Conservation (phyloP, 1,140 invertebrate species). For the Drosophila ficusphila region DNA sequence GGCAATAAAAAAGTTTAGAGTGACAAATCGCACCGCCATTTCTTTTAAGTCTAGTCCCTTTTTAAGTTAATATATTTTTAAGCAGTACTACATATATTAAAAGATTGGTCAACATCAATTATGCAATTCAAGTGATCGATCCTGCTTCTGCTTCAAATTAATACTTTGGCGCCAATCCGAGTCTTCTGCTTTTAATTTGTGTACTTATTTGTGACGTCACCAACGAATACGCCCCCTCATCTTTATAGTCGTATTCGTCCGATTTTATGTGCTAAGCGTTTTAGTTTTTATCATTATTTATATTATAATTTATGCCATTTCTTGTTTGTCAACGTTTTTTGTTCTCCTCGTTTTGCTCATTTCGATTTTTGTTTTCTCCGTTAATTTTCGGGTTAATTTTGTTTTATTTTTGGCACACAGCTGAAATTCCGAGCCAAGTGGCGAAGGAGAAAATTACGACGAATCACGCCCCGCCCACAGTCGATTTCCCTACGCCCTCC, state of each 20-base stretch:
- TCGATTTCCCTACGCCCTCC: conserved; percentile 1
- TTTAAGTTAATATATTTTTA: too few relatives aligned
- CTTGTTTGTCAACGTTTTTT: conserved; percentile 66
- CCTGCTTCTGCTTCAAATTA: not conserved
- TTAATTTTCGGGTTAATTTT: conserved; percentile 27
- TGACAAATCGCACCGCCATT: too few relatives aligned
- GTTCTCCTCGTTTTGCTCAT: conserved; percentile 7
- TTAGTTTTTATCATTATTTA: conserved; percentile 63
- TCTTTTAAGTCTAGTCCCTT: too few relatives aligned
- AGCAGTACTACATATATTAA: too few relatives aligned
- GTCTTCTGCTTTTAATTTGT: not conserved
- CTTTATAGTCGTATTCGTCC: not conserved
- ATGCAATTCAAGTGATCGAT: too few relatives aligned
- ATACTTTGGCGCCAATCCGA: conserved; percentile 39
- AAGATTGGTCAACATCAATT: not conserved
- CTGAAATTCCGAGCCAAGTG: conserved; percentile 28
- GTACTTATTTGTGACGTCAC: conserved; percentile 46
- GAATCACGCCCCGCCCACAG: not conserved
- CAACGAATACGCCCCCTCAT: conserved; percentile 11
- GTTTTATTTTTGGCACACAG: conserved; percentile 52
- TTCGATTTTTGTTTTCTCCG: conserved; percentile 19
- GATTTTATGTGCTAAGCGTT: conserved; percentile 16
- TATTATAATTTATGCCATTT: conserved; percentile 81
- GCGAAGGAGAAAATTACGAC: conserved; percentile 13
- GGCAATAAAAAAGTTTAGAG: too few relatives aligned